These are phyloP conservation scores for Torymus aiolomorphi DNA, from an alignment of 2,888 invertebrate genomes.

Conservation along the genomic window DNA sequence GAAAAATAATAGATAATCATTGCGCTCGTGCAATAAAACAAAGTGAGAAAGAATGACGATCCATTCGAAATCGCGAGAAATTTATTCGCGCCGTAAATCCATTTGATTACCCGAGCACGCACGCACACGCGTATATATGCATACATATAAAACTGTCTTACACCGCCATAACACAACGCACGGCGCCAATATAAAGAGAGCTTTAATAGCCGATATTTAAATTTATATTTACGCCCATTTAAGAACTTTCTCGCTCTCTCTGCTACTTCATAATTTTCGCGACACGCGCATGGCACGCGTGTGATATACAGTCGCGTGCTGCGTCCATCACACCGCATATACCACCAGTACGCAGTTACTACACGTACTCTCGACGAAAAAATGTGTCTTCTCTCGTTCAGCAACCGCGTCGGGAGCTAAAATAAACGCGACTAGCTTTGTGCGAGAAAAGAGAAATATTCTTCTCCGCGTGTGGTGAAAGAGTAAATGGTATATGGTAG, in stretches of 20 bases:
- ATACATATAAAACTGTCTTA: background rate
- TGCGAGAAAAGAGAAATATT: too few species aligned
- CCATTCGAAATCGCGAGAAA: conserved; percentile 24
- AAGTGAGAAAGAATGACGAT: background rate
- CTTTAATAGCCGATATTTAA: conserved; percentile 29
- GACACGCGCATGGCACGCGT: background rate
- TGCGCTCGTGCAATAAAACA: too few species aligned
- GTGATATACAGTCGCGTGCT: too few species aligned
- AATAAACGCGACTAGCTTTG: too few species aligned
- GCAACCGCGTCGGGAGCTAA: too few species aligned
- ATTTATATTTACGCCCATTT: conserved; percentile 17
- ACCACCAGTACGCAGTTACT: too few species aligned
- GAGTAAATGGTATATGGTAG: too few species aligned
- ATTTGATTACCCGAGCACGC: conserved; percentile 16
- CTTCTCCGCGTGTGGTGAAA: too few species aligned
- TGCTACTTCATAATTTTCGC: conserved; percentile 17
- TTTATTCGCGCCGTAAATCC: conserved; percentile 45
- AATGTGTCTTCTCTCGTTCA: too few species aligned
- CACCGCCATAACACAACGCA: background rate
- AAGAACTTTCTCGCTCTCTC: conserved; percentile 1
- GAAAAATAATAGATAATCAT: too few species aligned
- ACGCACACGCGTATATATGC: background rate
- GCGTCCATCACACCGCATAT: too few species aligned
- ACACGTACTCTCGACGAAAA: too few species aligned
- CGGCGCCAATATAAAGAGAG: background rate